phyloP scores from a whole-genome alignment of 1,140 invertebrate species.

The Drosophila parabipectinata region DNA sequence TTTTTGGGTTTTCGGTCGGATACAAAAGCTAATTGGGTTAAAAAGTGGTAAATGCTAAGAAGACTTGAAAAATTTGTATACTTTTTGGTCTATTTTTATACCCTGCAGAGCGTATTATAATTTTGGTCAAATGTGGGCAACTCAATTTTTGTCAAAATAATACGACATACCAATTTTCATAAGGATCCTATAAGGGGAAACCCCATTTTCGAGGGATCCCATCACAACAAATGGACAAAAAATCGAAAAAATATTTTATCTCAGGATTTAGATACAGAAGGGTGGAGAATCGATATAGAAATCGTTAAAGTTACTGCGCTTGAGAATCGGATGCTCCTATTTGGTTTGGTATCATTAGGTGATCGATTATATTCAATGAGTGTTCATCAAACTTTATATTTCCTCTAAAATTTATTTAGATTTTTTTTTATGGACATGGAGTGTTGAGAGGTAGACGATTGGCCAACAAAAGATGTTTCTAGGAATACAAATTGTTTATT shows the following conservation, averaged over 20 bases:
- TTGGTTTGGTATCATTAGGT: constrained; percentile 18
- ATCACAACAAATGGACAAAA: too few species aligned
- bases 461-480: background rate
- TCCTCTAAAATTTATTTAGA: background rate
- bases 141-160: too few species aligned
- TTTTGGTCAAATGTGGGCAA: too few species aligned
- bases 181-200: too few species aligned
- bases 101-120: too few species aligned
- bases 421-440: constrained; percentile 3
- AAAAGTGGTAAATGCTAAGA: constrained; percentile 5
- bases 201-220: too few species aligned
- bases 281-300: too few species aligned
- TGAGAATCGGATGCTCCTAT: too few species aligned
- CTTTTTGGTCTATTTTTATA: constrained; percentile 1
- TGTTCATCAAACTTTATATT: background rate
- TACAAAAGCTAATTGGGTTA: constrained; percentile 33
- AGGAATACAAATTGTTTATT: background rate
- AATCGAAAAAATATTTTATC: too few species aligned
- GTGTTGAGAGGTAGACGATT: background rate
- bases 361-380: constrained; percentile 30
- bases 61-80: background rate
- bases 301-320: too few species aligned
- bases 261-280: too few species aligned
- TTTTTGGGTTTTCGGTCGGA: constrained; percentile 19
- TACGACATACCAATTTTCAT: too few species aligned